Base-by-base conservation (phyloP, 2,888 invertebrate species). In the Anticlea derivata region DNA sequence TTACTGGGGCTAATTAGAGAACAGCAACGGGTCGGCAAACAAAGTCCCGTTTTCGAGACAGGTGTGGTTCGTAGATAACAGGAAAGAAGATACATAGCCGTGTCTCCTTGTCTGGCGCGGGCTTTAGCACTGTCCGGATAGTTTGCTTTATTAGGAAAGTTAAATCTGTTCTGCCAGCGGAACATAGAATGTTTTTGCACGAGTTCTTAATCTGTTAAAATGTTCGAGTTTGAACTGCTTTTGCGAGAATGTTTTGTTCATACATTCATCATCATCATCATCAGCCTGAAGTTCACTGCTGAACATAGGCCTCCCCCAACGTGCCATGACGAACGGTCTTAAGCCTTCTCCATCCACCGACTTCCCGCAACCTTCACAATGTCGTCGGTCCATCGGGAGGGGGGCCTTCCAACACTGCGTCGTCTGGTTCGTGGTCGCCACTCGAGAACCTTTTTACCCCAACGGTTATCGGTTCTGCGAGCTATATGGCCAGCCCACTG, bases 1-100 rank as follows among this genome's bases (percentile, higher is more conserved):
- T 77, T 77, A 77, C 69, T 68, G 68, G 60, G 70, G 69, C 78
- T 83, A 85, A 86, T 85, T 85, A 82, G 80, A 77, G 75, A 76
- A 64, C n/a, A n/a, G n/a, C n/a, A n/a, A n/a, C 66, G 65, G 59
- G 67, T 69, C 71, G 68, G 47, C 72, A 73, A 78, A 82, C 80
- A 77, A 78, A 82, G 75, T 79, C 65, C 63, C 70, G 70, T 65
- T 57, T 64, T 61, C 64, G 74, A 75, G 77, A 78, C 86, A 86
- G 86, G 85, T 82, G 81, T 66, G 70, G 64, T 63, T 64, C 60
- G 60, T 48, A 65, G 66, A 65, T 67, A 75, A 54, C 54, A 57
- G 58, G 54, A 60, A 61, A 65, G 62, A 69, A 68, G 75, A 75
- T 68, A 67, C 70, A 75, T 73, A 63, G 72, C 73, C 63, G 53